Evolutionary conservation across 2,797 vertebrate genomes (phyloP).

Genomic region (Helarctos malayanus): DNA sequence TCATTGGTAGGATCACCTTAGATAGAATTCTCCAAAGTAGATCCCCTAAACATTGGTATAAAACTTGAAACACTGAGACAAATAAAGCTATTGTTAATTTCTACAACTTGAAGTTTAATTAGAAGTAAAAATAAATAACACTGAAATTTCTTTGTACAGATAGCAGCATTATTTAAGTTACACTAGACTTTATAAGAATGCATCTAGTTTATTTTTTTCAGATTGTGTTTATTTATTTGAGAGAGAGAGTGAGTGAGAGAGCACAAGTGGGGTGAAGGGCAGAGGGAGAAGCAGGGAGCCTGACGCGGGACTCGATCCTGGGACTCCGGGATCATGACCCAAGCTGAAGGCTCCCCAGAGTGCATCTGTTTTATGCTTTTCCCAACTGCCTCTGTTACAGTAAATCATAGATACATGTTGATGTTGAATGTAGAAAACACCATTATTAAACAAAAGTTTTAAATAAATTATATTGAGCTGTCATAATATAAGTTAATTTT

Average conservation of each 20-base stretch:
- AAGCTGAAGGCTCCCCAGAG: neutral
- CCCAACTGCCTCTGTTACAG: neutral
- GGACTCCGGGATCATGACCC: neutral
- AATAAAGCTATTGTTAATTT: neutral
- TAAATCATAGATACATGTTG: neutral
- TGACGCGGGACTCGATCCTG: no score
- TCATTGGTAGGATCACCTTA: neutral
- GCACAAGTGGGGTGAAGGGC: neutral
- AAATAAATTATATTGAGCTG: neutral
- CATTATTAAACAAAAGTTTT: slow-evolving; percentile 50
- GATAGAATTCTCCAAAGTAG: neutral
- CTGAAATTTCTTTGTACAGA: neutral
- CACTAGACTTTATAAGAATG: neutral
- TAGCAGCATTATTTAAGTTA: neutral
- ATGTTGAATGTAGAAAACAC: neutral
- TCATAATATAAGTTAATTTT: slow-evolving; percentile 25
- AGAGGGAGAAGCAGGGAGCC: neutral
- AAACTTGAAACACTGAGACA: neutral
- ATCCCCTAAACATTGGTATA: neutral
- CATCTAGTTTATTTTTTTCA: neutral
- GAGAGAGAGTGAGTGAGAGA: neutral
- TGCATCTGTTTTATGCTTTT: neutral
- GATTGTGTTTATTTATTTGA: neutral
- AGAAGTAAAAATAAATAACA: neutral
- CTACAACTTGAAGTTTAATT: neutral